Percentiles rank a stretch among this genome's conserved stretches.
Evolutionary conservation across 2,113 vertebrate species (phyloP).

Genomic region (Xenopus laevis): DNA sequence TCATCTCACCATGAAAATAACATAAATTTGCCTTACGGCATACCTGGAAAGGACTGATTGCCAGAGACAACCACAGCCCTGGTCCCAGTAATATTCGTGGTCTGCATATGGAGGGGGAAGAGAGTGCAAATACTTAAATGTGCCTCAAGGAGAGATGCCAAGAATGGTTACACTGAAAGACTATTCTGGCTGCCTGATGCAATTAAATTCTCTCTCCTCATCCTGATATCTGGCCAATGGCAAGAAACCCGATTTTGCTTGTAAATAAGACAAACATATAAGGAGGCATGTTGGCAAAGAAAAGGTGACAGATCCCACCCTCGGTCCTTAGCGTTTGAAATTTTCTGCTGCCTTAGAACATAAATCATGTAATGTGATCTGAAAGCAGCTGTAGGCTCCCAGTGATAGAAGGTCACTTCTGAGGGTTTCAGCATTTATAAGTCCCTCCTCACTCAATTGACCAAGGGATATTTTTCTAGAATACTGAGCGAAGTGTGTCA

Average conservation of each 20-base stretch:
- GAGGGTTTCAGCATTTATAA: not conserved
- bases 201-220: constrained; percentile 1
- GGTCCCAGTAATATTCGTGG: not conserved
- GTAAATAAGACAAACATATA: not conserved
- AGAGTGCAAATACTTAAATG: constrained; percentile 14
- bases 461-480: too few species aligned
- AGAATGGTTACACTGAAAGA: constrained; percentile 1
- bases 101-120: not conserved
- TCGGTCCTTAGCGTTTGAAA: not conserved
- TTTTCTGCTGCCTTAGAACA: not conserved
- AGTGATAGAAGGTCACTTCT: not conserved
- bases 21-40: not conserved
- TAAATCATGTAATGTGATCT: constrained; percentile 10
- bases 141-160: constrained; percentile 22
- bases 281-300: not conserved
- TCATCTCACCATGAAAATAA: not conserved
- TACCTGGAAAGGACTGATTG: constrained; percentile 5
- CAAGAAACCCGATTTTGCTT: constrained; percentile 3
- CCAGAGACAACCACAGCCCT: constrained; percentile 10
- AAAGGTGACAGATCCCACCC: not conserved
- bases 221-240: constrained; percentile 11
- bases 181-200: constrained; percentile 2
- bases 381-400: not conserved
- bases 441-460: too few species aligned
- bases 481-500: too few species aligned